phyloP scores from a whole-genome alignment of 2,888 invertebrate genomes.

The Ecliptopera silaceata region DNA sequence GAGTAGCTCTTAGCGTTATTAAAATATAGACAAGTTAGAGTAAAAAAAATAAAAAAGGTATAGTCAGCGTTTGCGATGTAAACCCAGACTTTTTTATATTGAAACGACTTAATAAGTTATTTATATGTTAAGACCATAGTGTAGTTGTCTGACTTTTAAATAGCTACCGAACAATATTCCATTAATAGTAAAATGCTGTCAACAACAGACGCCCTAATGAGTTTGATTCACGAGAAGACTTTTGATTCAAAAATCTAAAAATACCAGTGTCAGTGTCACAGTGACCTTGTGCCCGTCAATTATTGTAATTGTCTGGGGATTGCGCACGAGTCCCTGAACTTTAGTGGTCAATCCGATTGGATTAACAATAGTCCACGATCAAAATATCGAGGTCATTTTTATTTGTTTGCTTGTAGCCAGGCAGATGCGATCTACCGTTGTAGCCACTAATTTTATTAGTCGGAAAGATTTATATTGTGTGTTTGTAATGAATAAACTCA shows the following conservation, averaged over 20 bases:
- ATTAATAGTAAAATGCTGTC: too few relatives aligned
- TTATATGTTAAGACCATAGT: too few relatives aligned
- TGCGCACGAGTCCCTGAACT: conserved; percentile 38
- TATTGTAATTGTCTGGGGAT: conserved; percentile 34
- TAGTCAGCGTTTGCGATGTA: not conserved
- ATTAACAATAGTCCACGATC: conserved; percentile 32
- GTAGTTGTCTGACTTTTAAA: too few relatives aligned
- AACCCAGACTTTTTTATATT: not conserved
- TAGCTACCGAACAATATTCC: too few relatives aligned
- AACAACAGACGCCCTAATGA: not conserved
- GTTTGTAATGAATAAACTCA: too few relatives aligned
- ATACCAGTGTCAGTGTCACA: conserved; percentile 30
- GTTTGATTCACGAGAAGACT: not conserved
- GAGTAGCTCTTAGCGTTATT: conserved; percentile 24
- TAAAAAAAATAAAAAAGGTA: not conserved
- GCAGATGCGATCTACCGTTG: conserved; percentile 1
- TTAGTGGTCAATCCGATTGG: conserved; percentile 33
- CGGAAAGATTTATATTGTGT: too few relatives aligned
- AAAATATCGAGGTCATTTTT: conserved; percentile 32
- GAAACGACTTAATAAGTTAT: not conserved
- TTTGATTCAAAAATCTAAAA: conserved; percentile 15
- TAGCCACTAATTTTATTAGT: too few relatives aligned
- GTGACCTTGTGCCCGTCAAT: conserved; percentile 35
- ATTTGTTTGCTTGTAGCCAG: conserved; percentile 10
- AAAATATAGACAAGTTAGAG: not conserved